phyloP scores from a whole-genome alignment of 2,888 invertebrate species.

The Tubulanus polymorphus region DNA sequence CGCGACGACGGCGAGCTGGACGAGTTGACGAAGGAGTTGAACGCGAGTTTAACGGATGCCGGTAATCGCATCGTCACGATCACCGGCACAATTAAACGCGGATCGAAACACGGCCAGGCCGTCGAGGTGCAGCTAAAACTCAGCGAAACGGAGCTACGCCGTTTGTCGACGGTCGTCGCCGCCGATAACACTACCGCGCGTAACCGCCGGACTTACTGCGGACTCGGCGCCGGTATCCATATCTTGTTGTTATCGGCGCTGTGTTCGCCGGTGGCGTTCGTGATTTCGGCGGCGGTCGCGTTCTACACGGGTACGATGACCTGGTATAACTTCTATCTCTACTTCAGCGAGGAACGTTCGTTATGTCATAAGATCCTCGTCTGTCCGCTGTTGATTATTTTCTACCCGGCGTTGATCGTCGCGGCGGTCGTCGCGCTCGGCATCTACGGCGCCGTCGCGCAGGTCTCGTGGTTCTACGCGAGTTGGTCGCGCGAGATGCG shows the following conservation, averaged over 20 bases:
- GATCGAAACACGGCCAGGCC: constrained; percentile 62
- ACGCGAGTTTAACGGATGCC: not conserved
- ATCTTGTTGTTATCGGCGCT: constrained; percentile 64
- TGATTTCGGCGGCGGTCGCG: constrained; percentile 65
- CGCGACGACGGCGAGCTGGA: too few relatives aligned
- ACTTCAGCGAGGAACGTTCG: constrained; percentile 66
- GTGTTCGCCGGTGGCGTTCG: constrained; percentile 65
- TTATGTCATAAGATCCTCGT: constrained; percentile 63
- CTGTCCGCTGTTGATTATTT: constrained; percentile 66
- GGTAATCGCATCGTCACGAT: constrained; percentile 55
- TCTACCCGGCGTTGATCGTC: constrained; percentile 68
- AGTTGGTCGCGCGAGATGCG: constrained; percentile 69
- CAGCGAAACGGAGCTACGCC: constrained; percentile 67
- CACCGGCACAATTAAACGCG: constrained; percentile 67
- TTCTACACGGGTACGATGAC: constrained; percentile 72
- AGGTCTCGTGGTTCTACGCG: constrained; percentile 66
- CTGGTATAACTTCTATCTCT: constrained; percentile 72
- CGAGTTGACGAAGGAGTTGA: too few relatives aligned
- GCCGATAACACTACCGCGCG: constrained; percentile 54
- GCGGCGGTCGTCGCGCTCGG: constrained; percentile 65
- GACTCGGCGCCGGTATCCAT: constrained; percentile 63
- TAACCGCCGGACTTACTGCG: constrained; percentile 35
- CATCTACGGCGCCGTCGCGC: constrained; percentile 65
- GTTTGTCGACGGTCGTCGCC: constrained; percentile 61
- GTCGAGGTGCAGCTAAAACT: constrained; percentile 70